Base-by-base conservation (phyloP, 2,888 invertebrate species). In the Thyatira batis region DNA sequence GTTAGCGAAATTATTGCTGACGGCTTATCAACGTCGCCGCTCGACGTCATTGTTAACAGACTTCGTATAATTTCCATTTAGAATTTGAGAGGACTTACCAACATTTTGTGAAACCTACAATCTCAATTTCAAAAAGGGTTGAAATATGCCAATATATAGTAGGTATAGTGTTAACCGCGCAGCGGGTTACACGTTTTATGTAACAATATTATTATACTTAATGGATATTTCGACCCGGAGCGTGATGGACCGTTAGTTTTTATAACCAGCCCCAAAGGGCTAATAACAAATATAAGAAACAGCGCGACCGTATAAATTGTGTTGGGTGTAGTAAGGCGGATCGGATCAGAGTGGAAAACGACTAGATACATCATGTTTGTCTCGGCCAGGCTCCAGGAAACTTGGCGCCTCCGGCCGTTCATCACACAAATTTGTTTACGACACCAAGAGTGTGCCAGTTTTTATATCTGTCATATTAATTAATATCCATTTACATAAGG, bases 371-470 rank as follows among this genome's bases (percentile, higher is more conserved):
- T 61, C 58, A 54, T 73, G 73, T 75, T 80, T 78, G 70, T 67
- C 54, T 72, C 27, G 48, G 27, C 17, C 49, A 64, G 72, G 73
- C 74, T 70, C 71, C 70, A 67, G 73, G 75, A 74, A 69, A 73
- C 60, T 63, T 69, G 81, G 79, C 80, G 78, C 82, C 82, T 25
- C 43, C 58, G 67, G 55, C 59, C 63, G 65, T 71, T 70, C 68
- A 71, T 81, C 70, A 75, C 58, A 65, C 58, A 63, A 72, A 78
- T 82, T 79, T 82, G 80, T 83, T 84, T 82, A 76, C 78, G 60
- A 50, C 58, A 60, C 64, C 55, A 63, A 59, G 57, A 61, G 58
- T 71, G 77, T 70, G 77, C 72, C 63, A 76, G 55, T 75, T 80
- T 74, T 69, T 67, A 61, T 73, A 72, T 67, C 67, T 73, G 67